A percentile compares a stretch with the other conserved stretches of the same genome.
These are phyloP conservation scores for Microtus richardsoni DNA, from an alignment of 2,113 vertebrate species.

Conservation along the genomic window DNA sequence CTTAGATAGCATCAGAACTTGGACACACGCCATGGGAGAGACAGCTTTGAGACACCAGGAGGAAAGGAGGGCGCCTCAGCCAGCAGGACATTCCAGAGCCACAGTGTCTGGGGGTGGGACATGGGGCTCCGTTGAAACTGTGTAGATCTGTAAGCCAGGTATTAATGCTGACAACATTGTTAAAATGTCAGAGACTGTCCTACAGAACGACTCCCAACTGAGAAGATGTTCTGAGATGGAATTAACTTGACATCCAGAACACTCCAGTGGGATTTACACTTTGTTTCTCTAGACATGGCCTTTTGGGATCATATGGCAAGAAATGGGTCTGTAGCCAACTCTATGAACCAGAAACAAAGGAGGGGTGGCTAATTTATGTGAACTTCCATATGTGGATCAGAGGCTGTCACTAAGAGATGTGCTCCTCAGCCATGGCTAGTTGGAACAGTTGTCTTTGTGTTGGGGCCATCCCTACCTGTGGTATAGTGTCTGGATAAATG, in stretches of 20 bases:
- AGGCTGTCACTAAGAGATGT: background rate
- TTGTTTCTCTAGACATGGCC: background rate
- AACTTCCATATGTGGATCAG: background rate
- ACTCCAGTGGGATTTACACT: background rate
- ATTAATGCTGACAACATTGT: background rate
- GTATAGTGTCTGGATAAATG: background rate
- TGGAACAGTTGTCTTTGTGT: background rate
- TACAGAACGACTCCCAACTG: background rate
- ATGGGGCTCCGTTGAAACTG: background rate
- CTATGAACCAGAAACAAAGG: background rate
- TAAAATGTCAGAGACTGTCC: background rate
- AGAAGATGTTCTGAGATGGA: background rate
- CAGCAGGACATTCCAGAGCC: background rate
- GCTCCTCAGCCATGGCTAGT: background rate
- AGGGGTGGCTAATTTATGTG: background rate
- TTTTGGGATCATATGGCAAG: slow-evolving; percentile 14
- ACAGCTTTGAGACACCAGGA: background rate
- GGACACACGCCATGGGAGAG: background rate
- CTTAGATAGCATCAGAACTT: background rate
- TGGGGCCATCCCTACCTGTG: background rate
- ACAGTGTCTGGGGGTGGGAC: background rate
- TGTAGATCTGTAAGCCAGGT: background rate
- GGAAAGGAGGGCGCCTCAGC: background rate
- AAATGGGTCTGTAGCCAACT: background rate
- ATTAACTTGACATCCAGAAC: background rate